Evolutionary conservation across 2,888 invertebrate genomes (phyloP).

Genomic region (Adela reaumurella): DNA sequence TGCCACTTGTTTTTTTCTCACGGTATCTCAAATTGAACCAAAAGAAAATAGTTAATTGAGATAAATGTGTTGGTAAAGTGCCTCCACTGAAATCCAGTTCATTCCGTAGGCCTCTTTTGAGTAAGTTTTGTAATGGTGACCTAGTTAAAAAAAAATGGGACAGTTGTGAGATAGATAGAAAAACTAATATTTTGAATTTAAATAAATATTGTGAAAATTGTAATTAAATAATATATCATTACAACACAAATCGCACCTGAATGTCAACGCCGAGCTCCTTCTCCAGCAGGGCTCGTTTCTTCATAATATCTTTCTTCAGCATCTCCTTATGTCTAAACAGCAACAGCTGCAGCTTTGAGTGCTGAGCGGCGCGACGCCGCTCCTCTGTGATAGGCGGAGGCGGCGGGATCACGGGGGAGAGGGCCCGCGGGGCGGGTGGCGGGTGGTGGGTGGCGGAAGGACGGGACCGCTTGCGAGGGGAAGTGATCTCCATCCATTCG

Average conservation of each 20-base stretch:
- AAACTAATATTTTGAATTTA: too few relatives aligned
- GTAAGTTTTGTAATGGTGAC: too few relatives aligned
- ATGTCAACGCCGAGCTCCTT: conserved; percentile 88
- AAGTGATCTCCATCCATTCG: conserved; percentile 39
- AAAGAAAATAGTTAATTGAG: too few relatives aligned
- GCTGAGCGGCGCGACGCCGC: conserved; percentile 52
- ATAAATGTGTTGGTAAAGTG: too few relatives aligned
- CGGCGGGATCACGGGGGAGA: conserved; percentile 12
- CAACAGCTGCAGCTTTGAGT: conserved; percentile 65
- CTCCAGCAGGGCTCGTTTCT: conserved; percentile 84
- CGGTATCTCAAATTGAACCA: too few relatives aligned
- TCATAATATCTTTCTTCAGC: conserved; percentile 89
- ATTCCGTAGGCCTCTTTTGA: too few relatives aligned
- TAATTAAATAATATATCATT: too few relatives aligned
- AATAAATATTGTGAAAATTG: too few relatives aligned
- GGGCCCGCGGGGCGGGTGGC: conserved; percentile 3
- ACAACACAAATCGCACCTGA: conserved; percentile 63
- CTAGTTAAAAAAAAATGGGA: too few relatives aligned
- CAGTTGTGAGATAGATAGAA: too few relatives aligned
- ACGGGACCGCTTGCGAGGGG: conserved; percentile 29
- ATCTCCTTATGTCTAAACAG: conserved; percentile 86
- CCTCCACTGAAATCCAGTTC: too few relatives aligned
- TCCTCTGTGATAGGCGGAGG: conserved; percentile 35
- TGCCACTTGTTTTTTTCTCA: too few relatives aligned
- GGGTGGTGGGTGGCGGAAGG: conserved; percentile 6